A percentile compares a stretch with the other conserved stretches of the same genome.
Conservation (phyloP, 2,888 invertebrate species). For the Pharmacophagus antenor region DNA sequence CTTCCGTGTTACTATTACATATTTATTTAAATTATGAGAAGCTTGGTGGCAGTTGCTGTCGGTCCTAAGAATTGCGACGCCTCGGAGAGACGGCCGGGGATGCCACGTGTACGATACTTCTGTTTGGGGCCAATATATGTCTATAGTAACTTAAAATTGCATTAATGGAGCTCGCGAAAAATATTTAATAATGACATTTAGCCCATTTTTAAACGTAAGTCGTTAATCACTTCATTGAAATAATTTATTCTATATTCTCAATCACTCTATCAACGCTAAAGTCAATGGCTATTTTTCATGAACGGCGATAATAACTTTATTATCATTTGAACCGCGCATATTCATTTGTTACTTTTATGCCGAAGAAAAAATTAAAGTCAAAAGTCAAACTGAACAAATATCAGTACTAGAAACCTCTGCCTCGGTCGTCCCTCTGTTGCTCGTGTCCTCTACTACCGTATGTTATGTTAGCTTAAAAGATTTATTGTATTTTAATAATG, state of each 20-base stretch:
- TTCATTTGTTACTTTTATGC: not conserved
- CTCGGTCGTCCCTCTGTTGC: conserved; percentile 31
- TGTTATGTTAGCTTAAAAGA: conserved; percentile 71
- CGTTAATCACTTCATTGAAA: too few relatives aligned
- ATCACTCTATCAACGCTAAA: too few relatives aligned
- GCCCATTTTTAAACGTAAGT: not conserved
- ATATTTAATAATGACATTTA: not conserved
- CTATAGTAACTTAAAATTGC: conserved; percentile 8
- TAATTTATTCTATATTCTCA: too few relatives aligned
- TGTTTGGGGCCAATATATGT: conserved; percentile 28
- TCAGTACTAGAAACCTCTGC: conserved; percentile 1
- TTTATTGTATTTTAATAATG: conserved; percentile 70
- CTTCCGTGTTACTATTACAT: conserved; percentile 57
- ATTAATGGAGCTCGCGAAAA: not conserved
- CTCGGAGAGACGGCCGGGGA: conserved; percentile 38
- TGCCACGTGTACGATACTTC: conserved; percentile 1
- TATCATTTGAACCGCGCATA: not conserved
- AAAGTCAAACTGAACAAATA: not conserved
- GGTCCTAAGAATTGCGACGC: conserved; percentile 33
- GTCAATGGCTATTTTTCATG: too few relatives aligned
- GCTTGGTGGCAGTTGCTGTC: conserved; percentile 38
- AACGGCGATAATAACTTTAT: too few relatives aligned
- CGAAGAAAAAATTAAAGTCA: not conserved
- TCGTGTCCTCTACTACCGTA: conserved; percentile 53
- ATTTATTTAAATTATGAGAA: conserved; percentile 63